Evolutionary conservation across 2,888 invertebrate species (phyloP).

Genomic region (Erynnis tages): DNA sequence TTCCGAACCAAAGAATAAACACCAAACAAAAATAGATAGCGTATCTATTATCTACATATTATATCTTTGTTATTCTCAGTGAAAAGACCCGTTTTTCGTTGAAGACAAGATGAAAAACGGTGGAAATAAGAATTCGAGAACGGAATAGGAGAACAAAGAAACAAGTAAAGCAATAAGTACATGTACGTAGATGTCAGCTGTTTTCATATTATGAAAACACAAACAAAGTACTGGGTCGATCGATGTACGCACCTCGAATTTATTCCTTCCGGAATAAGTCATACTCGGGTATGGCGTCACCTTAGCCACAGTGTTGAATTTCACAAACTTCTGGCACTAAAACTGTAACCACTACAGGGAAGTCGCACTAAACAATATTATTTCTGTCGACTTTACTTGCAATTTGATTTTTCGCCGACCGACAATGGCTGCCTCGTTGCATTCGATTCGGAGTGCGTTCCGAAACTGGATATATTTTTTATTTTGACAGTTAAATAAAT

Average conservation of each 20-base stretch:
- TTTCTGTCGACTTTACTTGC: not conserved
- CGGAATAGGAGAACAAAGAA: conserved; percentile 59
- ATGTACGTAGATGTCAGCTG: conserved; percentile 78
- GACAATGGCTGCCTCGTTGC: conserved; percentile 21
- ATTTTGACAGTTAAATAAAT: conserved; percentile 22
- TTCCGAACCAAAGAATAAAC: conserved; percentile 18
- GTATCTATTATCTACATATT: not conserved
- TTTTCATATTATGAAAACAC: conserved; percentile 80
- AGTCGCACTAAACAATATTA: conserved; percentile 9
- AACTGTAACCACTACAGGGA: conserved; percentile 15
- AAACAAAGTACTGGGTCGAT: conserved; percentile 52
- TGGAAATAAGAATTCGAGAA: conserved; percentile 7
- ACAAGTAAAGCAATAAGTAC: conserved; percentile 33
- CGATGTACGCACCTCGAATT: conserved; percentile 82
- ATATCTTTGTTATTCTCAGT: not conserved
- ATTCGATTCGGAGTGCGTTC: conserved; percentile 11
- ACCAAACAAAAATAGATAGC: conserved; percentile 33
- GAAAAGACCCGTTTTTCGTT: not conserved
- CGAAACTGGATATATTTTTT: conserved; percentile 1
- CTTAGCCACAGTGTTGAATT: conserved; percentile 74
- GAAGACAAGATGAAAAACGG: not conserved
- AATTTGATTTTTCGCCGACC: conserved; percentile 33
- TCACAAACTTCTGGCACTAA: conserved; percentile 35
- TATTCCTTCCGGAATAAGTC: conserved; percentile 84
- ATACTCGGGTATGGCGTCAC: conserved; percentile 78